phyloP scores from a whole-genome alignment of 2,888 invertebrate genomes.

The Nesidiocoris tenuis region DNA sequence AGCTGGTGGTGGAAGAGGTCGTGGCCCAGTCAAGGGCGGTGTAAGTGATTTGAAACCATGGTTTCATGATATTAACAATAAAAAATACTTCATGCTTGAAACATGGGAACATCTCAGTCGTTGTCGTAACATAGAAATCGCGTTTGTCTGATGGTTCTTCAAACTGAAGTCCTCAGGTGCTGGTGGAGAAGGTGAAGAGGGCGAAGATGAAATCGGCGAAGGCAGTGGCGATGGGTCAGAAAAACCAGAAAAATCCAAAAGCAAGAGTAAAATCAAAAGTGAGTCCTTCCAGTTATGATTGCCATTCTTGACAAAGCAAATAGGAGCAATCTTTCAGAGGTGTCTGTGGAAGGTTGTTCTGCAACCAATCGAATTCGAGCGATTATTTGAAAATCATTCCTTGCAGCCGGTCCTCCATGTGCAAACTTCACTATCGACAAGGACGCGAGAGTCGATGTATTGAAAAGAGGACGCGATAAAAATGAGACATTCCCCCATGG shows the following conservation, averaged over 20 bases:
- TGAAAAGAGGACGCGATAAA: conserved; percentile 69
- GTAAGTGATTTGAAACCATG: neutral
- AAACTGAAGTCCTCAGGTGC: conserved; percentile 42
- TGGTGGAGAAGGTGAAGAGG: conserved; percentile 50
- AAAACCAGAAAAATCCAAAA: conserved; percentile 41
- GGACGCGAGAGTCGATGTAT: conserved; percentile 67
- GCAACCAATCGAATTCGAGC: neutral
- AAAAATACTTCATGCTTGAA: neutral
- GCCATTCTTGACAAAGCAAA: too few species aligned
- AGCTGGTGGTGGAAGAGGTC: conserved; percentile 45
- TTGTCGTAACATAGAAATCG: too few species aligned
- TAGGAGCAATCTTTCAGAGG: too few species aligned
- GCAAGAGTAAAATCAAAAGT: conserved; percentile 41
- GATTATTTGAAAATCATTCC: neutral
- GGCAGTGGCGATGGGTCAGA: conserved; percentile 44
- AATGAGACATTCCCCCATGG: conserved; percentile 74
- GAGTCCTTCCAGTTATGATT: neutral
- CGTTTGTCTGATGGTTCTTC: too few species aligned
- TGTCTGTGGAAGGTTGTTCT: too few species aligned
- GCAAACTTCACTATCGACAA: conserved; percentile 66
- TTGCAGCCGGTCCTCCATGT: conserved; percentile 59
- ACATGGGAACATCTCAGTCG: too few species aligned
- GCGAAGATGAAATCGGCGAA: conserved; percentile 54
- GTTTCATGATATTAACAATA: neutral
- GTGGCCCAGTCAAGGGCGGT: conserved; percentile 35